Evolutionary conservation across 2,113 vertebrate species (phyloP), one percentile per base, ranked within the genome.

Genomic region (Lucifuga dentata): DNA sequence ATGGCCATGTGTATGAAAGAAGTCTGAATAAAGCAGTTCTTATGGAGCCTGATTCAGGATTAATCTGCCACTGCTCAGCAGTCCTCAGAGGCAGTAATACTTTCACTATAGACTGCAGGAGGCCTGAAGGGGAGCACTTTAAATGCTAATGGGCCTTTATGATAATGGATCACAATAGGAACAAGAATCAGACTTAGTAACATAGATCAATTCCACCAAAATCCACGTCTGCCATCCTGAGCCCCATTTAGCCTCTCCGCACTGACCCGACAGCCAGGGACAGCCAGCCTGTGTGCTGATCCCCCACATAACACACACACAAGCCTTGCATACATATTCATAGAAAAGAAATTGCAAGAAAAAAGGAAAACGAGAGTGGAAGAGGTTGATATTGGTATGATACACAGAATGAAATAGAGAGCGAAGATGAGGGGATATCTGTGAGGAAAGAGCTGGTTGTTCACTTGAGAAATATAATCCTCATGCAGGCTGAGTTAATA

Each of bases 61-160:
- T 85, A 86, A 88, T 86, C 83, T 82, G 86, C 66, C 39, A 8
- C 53, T n/a, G 45, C 83, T 83, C 78, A 62, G 82, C 69, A 76
- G 66, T 81, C 86, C 62, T 78, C 79, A 80, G 78, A 85, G 77
- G 74, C 85, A 81, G 61, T 80, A 83, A 85, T 78, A 68, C 81
- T 81, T 68, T 81, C 83, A 86, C 85, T 86, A 82, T 76, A 78
- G 80, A 86, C 86, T 84, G 62, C 80, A 83, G 73, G 64, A 73
- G 64, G 75, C 62, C 73, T 79, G 76, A 56, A 60, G 79, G 71
- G 84, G 67, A 86, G 70, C 85, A 91, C 84, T 91, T 90, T 87
- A 88, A 88, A 91, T 89, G 88, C 84, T 86, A 89, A 90, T 89
- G 73, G 73, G 0, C 56, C 81, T 83, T 83, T 88, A 86, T 87